Percentiles rank a stretch among this genome's conserved stretches.
These are phyloP conservation scores for Caenorhabditis auriculariae DNA, from an alignment of 2,888 invertebrate species.

Conservation along the genomic window DNA sequence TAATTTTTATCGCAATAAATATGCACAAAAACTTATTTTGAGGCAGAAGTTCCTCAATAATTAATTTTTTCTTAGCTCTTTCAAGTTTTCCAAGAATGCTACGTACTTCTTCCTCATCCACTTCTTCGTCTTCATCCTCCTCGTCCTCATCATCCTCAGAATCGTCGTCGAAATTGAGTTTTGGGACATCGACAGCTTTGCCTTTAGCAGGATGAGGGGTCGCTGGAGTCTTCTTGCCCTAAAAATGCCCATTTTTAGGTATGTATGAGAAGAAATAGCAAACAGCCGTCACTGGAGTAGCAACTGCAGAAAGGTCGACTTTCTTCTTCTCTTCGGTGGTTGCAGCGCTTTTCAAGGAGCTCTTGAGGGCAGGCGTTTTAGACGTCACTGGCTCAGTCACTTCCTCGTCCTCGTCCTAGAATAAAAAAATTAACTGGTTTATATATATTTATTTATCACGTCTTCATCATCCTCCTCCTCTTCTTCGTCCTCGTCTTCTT, in stretches of 20 bases:
- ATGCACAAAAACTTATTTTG: too few species aligned
- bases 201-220: slow-evolving; percentile 43
- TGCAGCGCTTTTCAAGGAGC: slow-evolving; percentile 23
- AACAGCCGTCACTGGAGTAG: slow-evolving; percentile 39
- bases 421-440: neutral
- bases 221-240: slow-evolving; percentile 32
- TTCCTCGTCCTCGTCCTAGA: slow-evolving; percentile 40
- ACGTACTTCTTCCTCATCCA: slow-evolving; percentile 22
- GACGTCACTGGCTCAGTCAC: slow-evolving; percentile 26
- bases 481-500: slow-evolving; percentile 27
- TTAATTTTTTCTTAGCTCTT: too few species aligned
- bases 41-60: too few species aligned
- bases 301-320: slow-evolving; percentile 32
- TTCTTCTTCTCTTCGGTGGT: slow-evolving; percentile 37
- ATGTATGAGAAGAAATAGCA: slow-evolving; percentile 2
- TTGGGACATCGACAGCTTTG: slow-evolving; percentile 12
- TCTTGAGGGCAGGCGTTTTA: slow-evolving; percentile 25
- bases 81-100: too few species aligned
- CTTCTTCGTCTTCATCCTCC: slow-evolving; percentile 31
- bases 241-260: neutral
- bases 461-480: slow-evolving; percentile 33
- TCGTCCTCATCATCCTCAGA: slow-evolving; percentile 34
- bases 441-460: slow-evolving; percentile 1
- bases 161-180: slow-evolving; percentile 34
- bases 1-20: too few species aligned